Evolutionary conservation across 1,140 invertebrate species (phyloP).

Genomic region (Drosophila melanica): DNA sequence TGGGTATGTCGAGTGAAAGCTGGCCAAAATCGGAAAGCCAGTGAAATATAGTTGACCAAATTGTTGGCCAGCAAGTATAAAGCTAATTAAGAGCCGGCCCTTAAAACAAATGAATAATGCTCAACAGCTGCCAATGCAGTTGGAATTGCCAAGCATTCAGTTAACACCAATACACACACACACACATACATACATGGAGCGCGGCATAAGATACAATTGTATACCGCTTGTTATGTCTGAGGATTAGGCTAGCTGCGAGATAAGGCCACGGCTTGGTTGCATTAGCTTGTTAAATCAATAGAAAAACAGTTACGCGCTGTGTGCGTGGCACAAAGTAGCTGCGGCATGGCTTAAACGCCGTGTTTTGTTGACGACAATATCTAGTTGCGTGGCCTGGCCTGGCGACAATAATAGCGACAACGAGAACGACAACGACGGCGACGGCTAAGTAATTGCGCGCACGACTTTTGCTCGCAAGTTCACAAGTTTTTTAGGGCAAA

Average conservation of each 20-base stretch:
- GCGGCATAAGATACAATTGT: neutral
- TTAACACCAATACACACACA: conserved; percentile 3
- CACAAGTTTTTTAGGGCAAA: conserved; percentile 43
- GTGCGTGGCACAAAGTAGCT: conserved; percentile 11
- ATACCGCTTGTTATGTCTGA: too few species aligned
- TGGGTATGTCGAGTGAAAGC: neutral
- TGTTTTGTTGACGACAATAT: conserved; percentile 30
- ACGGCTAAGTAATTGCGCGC: conserved; percentile 76
- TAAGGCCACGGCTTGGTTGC: neutral
- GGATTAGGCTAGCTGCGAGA: too few species aligned
- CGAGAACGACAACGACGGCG: conserved; percentile 22
- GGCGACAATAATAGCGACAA: conserved; percentile 17
- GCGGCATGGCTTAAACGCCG: conserved; percentile 31
- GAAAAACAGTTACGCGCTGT: conserved; percentile 17
- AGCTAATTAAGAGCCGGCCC: conserved; percentile 21
- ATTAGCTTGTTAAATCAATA: conserved; percentile 53
- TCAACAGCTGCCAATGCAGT: conserved; percentile 8
- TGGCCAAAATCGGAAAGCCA: neutral
- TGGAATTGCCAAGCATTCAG: conserved; percentile 18
- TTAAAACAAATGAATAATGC: neutral
- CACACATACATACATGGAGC: conserved; percentile 2
- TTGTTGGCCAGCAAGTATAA: conserved; percentile 33
- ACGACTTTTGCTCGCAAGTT: conserved; percentile 47
- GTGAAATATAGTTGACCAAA: conserved; percentile 23
- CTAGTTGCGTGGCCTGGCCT: conserved; percentile 6